Conservation (phyloP, 2,113 vertebrate genomes). For the Centropus unirufus region DNA sequence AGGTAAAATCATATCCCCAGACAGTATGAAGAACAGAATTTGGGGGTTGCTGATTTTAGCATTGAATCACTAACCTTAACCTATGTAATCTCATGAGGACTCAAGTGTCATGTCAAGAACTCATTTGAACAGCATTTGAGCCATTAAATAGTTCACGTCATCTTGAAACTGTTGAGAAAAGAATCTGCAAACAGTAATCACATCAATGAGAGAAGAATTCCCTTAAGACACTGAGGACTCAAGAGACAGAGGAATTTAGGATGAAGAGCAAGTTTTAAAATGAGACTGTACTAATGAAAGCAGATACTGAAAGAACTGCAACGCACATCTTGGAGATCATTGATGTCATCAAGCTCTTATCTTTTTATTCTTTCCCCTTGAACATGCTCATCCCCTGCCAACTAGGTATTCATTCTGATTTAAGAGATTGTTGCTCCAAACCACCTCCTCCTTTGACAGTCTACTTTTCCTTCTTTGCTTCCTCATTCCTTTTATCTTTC, state of each 20-base stretch:
- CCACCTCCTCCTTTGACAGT: background rate
- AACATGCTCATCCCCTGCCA: background rate
- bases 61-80: constrained; percentile 16
- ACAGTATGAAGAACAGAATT: background rate
- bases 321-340: background rate
- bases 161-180: background rate
- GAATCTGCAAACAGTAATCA: constrained; percentile 22
- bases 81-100: background rate
- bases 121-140: constrained; percentile 15
- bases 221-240: background rate
- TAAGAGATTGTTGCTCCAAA: background rate
- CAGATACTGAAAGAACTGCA: background rate
- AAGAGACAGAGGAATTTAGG: background rate
- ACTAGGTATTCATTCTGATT: background rate
- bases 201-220: background rate
- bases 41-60: background rate
- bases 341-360: background rate
- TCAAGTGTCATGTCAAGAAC: background rate
- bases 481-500: background rate
- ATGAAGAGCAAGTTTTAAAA: background rate
- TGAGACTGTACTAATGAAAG: background rate
- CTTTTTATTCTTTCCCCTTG: background rate
- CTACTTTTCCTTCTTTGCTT: background rate
- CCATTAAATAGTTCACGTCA: background rate
- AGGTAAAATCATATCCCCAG: background rate